Conservation (phyloP, 2,113 vertebrate species). For the Engystomops pustulosus region DNA sequence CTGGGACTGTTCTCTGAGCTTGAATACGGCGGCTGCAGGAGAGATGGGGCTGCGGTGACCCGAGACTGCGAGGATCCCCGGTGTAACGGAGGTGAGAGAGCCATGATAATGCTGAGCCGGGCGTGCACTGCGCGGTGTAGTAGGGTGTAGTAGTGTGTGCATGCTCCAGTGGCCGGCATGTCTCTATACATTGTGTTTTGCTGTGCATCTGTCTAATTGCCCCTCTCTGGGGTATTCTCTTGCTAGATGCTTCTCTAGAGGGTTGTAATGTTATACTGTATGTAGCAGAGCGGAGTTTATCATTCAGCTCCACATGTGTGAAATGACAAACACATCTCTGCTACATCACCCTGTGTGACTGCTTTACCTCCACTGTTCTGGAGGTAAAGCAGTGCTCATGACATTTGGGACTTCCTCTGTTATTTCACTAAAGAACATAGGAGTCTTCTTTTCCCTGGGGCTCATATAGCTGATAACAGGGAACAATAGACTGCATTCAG, state of each 20-base stretch:
- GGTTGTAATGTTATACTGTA: background rate
- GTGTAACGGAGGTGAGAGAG: conserved; percentile 8
- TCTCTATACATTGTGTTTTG: background rate
- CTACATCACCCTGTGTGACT: too few relatives aligned
- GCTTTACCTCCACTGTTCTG: background rate
- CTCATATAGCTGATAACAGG: background rate
- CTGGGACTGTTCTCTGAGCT: background rate
- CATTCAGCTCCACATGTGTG: background rate
- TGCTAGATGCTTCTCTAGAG: background rate
- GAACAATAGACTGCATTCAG: background rate
- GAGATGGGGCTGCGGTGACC: conserved; percentile 43
- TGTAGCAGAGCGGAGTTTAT: background rate
- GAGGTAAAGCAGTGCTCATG: background rate
- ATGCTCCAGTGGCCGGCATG: background rate
- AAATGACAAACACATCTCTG: background rate
- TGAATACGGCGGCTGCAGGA: background rate
- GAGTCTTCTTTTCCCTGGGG: background rate
- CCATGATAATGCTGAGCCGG: too few relatives aligned
- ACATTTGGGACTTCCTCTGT: background rate
- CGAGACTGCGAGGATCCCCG: conserved; percentile 19
- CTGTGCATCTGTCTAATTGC: background rate
- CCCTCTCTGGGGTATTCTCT: background rate
- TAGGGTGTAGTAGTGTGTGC: background rate
- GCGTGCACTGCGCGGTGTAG: background rate
- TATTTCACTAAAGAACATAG: background rate